Percentiles rank a stretch among this genome's conserved stretches.
Evolutionary conservation across 37 sponge, comb jelly and placozoan genomes (phyloP).

Genomic region (Spongilla lacustris): DNA sequence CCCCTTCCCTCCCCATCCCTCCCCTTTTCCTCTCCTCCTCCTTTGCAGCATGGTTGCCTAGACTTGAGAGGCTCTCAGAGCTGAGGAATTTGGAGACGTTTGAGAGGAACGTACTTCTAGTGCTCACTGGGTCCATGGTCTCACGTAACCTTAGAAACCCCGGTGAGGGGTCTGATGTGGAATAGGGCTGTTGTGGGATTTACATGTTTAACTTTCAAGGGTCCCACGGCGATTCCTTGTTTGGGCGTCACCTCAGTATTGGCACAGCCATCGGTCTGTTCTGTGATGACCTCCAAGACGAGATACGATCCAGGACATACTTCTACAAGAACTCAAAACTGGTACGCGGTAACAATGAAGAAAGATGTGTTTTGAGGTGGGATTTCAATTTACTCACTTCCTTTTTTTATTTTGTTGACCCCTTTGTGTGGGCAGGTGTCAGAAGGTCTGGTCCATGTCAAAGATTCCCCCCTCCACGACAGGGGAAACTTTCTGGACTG

Average conservation of each 20-base stretch:
- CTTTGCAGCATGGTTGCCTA: slow-evolving; percentile 65
- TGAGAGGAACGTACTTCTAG: slow-evolving; percentile 72
- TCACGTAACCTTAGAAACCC: slow-evolving; percentile 66
- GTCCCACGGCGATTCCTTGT: slow-evolving; percentile 9
- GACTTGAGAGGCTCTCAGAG: slow-evolving; percentile 65
- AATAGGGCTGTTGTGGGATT: slow-evolving; percentile 2
- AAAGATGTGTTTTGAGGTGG: neutral
- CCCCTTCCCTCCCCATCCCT: too few species aligned
- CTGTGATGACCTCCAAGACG: slow-evolving; percentile 62
- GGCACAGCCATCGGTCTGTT: slow-evolving; percentile 65
- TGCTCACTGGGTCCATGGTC: slow-evolving; percentile 70
- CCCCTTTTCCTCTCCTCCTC: neutral
- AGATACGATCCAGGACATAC: slow-evolving; percentile 64
- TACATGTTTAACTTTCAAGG: too few species aligned
- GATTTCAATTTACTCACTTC: too few species aligned
- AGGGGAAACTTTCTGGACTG: slow-evolving; percentile 66
- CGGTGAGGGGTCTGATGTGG: slow-evolving; percentile 8
- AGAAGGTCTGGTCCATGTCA: slow-evolving; percentile 54
- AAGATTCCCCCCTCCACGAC: slow-evolving; percentile 55
- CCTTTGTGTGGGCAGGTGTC: slow-evolving; percentile 15
- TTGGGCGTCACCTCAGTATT: slow-evolving; percentile 48
- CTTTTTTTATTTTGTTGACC: neutral
- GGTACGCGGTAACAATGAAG: neutral
- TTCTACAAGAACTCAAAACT: slow-evolving; percentile 76
- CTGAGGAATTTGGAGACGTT: slow-evolving; percentile 52